These are phyloP conservation scores for Cyphomyrus plagiostoma DNA, from an alignment of 2,113 vertebrate genomes.

Conservation along the genomic window DNA sequence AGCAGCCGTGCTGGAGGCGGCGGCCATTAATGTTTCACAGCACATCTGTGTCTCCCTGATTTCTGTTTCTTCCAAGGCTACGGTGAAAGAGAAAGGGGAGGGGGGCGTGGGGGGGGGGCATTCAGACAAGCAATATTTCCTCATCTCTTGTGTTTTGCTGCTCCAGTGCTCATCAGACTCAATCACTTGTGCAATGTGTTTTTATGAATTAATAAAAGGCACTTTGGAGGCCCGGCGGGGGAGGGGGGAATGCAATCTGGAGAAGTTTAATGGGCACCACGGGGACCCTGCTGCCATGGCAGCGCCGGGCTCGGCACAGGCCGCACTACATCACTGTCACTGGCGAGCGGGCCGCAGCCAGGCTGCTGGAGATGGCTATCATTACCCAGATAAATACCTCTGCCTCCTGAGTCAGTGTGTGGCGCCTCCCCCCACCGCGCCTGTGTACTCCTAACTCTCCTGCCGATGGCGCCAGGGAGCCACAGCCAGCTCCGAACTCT, in stretches of 20 bases:
- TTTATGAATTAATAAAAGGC: conserved; percentile 87
- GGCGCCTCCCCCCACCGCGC: conserved; percentile 33
- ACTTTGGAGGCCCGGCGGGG: conserved; percentile 66
- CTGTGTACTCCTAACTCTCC: conserved; percentile 24
- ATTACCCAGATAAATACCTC: conserved; percentile 60
- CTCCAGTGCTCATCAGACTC: conserved; percentile 71
- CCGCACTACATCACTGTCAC: conserved; percentile 60
- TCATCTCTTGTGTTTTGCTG: conserved; percentile 66
- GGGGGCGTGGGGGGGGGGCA: conserved; percentile 51
- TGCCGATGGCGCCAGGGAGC: conserved; percentile 55
- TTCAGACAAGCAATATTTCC: conserved; percentile 65
- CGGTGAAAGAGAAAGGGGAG: conserved; percentile 40
- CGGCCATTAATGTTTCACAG: conserved; percentile 75
- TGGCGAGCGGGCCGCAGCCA: conserved; percentile 43
- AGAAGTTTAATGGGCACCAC: conserved; percentile 83
- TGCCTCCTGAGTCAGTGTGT: conserved; percentile 50
- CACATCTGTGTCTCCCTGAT: conserved; percentile 37
- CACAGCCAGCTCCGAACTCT: neutral
- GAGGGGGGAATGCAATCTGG: conserved; percentile 71
- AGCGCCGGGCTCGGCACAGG: conserved; percentile 51
- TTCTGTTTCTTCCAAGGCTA: conserved; percentile 20
- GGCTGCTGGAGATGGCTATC: conserved; percentile 55
- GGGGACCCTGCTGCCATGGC: conserved; percentile 69
- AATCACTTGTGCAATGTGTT: conserved; percentile 70
- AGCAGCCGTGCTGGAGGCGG: conserved; percentile 25